A percentile compares a stretch with the other conserved stretches of the same genome.
Conservation (phyloP, 2,797 vertebrate species). For the Sus cebifrons region DNA sequence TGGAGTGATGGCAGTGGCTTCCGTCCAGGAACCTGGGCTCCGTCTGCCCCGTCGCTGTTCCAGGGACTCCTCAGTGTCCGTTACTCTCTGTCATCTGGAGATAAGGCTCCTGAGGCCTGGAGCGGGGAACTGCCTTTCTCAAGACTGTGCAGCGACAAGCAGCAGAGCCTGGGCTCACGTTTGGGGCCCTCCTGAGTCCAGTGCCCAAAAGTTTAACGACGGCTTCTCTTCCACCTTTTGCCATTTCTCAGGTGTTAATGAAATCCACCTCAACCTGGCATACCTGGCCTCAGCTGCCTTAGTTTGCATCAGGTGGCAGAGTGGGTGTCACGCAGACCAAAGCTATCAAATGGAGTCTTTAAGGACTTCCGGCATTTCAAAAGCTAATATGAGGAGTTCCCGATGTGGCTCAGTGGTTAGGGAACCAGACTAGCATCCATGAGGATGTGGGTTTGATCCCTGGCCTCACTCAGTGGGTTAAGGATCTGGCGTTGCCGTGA, state of each 20-base stretch:
- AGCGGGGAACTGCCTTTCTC: background rate
- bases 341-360: background rate
- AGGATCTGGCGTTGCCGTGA: too few species aligned
- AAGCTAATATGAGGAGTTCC: background rate
- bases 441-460: too few species aligned
- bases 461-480: too few species aligned
- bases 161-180: background rate
- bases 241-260: background rate
- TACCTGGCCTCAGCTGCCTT: too few species aligned
- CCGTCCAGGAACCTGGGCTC: background rate
- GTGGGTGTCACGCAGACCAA: background rate
- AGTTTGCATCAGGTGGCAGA: background rate
- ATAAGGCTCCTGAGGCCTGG: background rate
- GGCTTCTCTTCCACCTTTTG: background rate
- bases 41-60: too few species aligned
- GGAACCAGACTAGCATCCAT: too few species aligned
- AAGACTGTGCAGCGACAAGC: background rate
- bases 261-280: background rate
- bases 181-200: background rate
- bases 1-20: background rate
- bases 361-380: conserved; percentile 23
- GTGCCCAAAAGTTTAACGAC: background rate
- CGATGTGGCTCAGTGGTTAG: too few species aligned
- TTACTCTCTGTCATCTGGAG: background rate
- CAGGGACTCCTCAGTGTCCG: background rate